phyloP scores from a whole-genome alignment of 2,113 vertebrate species.

The Gobius niger region DNA sequence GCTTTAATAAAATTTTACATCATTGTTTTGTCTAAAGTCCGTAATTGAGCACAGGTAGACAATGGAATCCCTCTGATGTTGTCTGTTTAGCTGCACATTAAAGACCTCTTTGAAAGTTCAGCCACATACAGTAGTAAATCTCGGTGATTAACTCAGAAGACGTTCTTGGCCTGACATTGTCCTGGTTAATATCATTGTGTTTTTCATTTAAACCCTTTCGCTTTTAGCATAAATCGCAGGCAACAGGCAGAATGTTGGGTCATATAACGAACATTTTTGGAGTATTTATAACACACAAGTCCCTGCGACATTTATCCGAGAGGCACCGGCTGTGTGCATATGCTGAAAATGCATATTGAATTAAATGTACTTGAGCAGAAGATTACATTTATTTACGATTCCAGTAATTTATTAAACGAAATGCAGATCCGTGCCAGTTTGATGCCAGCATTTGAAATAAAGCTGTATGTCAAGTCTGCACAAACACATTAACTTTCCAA shows the following conservation, averaged over 20 bases:
- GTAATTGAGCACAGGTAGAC: constrained; percentile 36
- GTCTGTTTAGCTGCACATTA: constrained; percentile 15
- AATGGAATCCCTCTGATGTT: constrained; percentile 10
- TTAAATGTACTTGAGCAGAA: constrained; percentile 6
- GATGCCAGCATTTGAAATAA: constrained; percentile 7
- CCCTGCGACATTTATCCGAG: not conserved
- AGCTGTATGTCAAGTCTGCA: not conserved
- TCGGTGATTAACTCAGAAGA: constrained; percentile 29
- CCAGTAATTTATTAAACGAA: constrained; percentile 9
- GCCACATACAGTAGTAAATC: constrained; percentile 25
- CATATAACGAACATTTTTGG: not conserved
- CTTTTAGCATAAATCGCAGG: constrained; percentile 32
- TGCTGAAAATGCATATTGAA: not conserved
- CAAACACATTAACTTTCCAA: constrained; percentile 16
- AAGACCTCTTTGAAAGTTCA: constrained; percentile 17
- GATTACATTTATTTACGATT: constrained; percentile 15
- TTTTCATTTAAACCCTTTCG: constrained; percentile 12
- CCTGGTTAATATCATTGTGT: constrained; percentile 28
- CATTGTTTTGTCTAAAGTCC: constrained; percentile 11
- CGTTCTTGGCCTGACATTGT: constrained; percentile 18
- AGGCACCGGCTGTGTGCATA: not conserved
- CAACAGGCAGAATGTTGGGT: not conserved
- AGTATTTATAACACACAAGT: constrained; percentile 12
- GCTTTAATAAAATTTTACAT: constrained; percentile 19
- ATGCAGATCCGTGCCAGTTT: not conserved